A percentile compares a stretch with the other conserved stretches of the same genome.
phyloP scores from a whole-genome alignment of 2,888 invertebrate species.

The Minunthozetes semirufus region DNA sequence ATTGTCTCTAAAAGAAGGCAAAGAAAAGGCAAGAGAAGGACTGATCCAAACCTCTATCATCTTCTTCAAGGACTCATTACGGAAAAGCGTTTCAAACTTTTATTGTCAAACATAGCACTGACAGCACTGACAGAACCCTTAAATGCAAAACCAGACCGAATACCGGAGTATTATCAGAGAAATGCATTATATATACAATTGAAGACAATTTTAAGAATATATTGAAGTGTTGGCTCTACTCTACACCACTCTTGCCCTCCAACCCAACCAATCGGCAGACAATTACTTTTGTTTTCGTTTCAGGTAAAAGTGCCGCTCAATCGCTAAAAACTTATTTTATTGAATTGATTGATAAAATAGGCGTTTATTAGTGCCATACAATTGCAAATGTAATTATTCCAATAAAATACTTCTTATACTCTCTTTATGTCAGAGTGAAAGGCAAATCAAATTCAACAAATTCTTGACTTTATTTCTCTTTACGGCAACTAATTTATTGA shows the following conservation, averaged over 20 bases:
- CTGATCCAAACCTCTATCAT: conserved; percentile 1
- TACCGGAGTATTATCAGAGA: not conserved
- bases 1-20: not conserved
- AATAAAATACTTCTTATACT: not conserved
- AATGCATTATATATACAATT: not conserved
- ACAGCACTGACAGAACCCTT: conserved; percentile 1
- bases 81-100: conserved; percentile 13
- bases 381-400: not conserved
- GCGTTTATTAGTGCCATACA: conserved; percentile 6
- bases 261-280: not conserved
- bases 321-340: conserved; percentile 14
- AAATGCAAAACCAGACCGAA: conserved; percentile 22
- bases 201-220: not conserved
- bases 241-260: not conserved
- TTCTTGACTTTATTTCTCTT: not conserved
- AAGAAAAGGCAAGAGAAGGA: not conserved
- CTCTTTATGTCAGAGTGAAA: not conserved
- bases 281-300: not conserved
- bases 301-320: not conserved
- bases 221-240: not conserved
- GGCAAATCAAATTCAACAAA: not conserved
- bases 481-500: not conserved
- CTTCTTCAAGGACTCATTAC: conserved; percentile 18
- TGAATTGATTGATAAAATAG: conserved; percentile 4
- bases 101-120: conserved; percentile 7